Evolutionary conservation across 2,113 vertebrate genomes (phyloP), one percentile per base, ranked within the genome.

Genomic region (Siphamia tubifer): DNA sequence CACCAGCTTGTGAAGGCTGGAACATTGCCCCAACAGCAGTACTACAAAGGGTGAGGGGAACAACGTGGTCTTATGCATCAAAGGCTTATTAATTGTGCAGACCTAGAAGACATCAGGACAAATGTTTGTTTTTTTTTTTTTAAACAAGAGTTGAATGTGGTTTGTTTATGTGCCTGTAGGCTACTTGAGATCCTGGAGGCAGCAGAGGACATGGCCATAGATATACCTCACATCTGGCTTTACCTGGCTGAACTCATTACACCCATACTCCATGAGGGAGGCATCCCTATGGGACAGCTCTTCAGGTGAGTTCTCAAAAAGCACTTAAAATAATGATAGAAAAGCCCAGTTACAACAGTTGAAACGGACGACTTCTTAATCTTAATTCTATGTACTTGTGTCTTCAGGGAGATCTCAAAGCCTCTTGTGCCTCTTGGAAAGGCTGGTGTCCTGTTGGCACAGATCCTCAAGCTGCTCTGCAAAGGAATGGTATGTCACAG

Each of bases 171-270:
- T 6, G 10, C 4, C 34, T 61, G 16, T 48, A 99, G 97, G 74
- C 83, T 99, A n/a, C 87, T 87, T 32, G 95, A 98, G 83, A 98
- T 95, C 76, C 87, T 99, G 71, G 97, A 98, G 81, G 53, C 92
- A 0, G 96, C 94, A 0, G 97, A 98, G 56, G 97, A 98, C 84
- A 98, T 96, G 93, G 96, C 96, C 79, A 99, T 99, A 8, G 97
- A 99, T 63, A 96, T 99, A 81, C 97, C 97, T 0, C 97, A 99
- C 25, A 97, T 99, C 78, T 99, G 97, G 97, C 92, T 96, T 36
- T 98, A 98, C 89, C 72, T 98, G 82, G 96, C 95, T 0, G 97
- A 98, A 85, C 91, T 98, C 36, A 94, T 96, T 67, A 93, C 93
- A 1, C 97, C 97, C 16, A 92, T 98, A 82, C 87, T 99, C 47